A percentile compares a stretch with the other conserved stretches of the same genome.
Evolutionary conservation across 1,140 invertebrate species (phyloP).

Genomic region (Magallana ariakensis): DNA sequence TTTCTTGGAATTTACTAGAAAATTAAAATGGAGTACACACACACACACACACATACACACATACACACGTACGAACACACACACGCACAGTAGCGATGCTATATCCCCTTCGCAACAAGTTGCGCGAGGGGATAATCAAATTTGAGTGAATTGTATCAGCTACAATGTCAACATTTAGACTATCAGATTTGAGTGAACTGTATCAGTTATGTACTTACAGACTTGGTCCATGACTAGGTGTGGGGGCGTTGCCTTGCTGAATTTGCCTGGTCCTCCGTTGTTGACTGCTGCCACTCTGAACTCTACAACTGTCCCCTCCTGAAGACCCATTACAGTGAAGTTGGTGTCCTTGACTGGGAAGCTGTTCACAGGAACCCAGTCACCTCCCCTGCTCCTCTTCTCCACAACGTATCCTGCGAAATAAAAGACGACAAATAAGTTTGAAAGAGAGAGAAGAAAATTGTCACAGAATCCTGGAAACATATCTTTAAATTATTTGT

Average conservation of each 20-base stretch:
- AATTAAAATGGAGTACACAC: no score
- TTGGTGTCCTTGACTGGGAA: slow-evolving; percentile 84
- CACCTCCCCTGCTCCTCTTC: slow-evolving; percentile 91
- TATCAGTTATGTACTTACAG: slow-evolving; percentile 81
- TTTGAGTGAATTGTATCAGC: no score
- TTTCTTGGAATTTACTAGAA: no score
- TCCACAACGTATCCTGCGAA: slow-evolving; percentile 92
- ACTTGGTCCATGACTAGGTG: slow-evolving; percentile 91
- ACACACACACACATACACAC: no score
- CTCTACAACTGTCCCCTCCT: slow-evolving; percentile 96
- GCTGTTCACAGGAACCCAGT: slow-evolving; percentile 95
- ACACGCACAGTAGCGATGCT: no score
- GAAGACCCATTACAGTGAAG: slow-evolving; percentile 88
- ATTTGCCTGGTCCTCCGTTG: slow-evolving; percentile 94
- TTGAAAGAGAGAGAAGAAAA: neutral
- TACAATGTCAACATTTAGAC: no score
- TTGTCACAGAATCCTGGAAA: no score
- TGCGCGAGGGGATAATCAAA: no score
- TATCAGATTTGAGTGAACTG: no score
- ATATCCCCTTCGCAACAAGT: no score
- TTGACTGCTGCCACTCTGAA: slow-evolving; percentile 98
- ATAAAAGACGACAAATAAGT: neutral
- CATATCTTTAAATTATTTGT: no score
- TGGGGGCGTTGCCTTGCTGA: slow-evolving; percentile 94
- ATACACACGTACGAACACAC: no score